Base-by-base conservation (phyloP, 2,797 vertebrate genomes). In the Glyptemys insculpta region DNA sequence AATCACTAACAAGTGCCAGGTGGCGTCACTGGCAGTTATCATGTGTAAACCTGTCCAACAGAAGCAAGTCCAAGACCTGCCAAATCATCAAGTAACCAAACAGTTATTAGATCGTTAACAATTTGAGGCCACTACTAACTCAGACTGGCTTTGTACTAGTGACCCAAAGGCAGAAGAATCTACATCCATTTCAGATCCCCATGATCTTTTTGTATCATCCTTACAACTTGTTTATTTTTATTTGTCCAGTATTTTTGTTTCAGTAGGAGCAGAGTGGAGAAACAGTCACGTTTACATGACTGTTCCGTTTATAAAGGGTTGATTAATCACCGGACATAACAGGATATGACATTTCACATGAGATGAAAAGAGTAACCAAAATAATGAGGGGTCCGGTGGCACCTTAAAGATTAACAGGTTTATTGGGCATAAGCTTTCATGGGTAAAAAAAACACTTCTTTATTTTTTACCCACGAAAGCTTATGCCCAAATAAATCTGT, bases 111-210 rank as follows among this genome's bases (percentile, higher is more conserved):
- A 62, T 80, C 87, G 91, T 81, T 52, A 92, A 31, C 5, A 9
- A 76, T 37, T 47, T 65, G 52, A 72, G 87, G 53, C 37, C 88
- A 87, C 49, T 4, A 4, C 79, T 79, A 91, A 76, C 65, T 62
- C 0, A 29, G 3, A 16, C 49, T 89, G 79, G 87, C 49, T 37
- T 65, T 85, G 81, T 76, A 23, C 54, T 81, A 37, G 49, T 93
- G 96, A 95, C 93, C 81, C n/a, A 80, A 44, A 85, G 87, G 91
- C 93, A 85, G 79, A 95, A 88, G 86, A 79, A 29, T 5, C 62
- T 79, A 50, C 34, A 41, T 16, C 91, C 37, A 16, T 68, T 83
- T 80, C 79, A 85, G 19, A 41, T 25, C 8, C 68, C 11, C 23
- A 34, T 9, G 62, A 44, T 16, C 65, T 91, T 92, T 89, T 56